Base-by-base conservation (phyloP, 2,113 vertebrate species). In the Sorex fumeus region DNA sequence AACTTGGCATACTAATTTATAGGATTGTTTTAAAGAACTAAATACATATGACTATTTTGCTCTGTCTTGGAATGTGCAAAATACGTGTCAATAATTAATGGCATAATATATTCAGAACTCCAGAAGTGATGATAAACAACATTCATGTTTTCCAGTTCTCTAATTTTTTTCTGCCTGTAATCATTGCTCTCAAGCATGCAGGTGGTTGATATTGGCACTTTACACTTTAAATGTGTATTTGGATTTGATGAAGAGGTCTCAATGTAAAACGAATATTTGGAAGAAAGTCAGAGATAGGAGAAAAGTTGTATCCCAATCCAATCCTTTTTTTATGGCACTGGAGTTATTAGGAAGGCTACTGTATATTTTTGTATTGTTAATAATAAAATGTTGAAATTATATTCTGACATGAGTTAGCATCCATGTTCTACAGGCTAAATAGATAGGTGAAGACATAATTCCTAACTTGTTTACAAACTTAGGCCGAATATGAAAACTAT, bases 151-250 rank as follows among this genome's bases (percentile, higher is more conserved):
- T n/a, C 64, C 53, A 76, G 7, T 13, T 1, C 18, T 57, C 27
- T 79, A 57, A 70, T 72, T 36, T 8, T 18, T 40, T 13, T 40
- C 32, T 28, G 40, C 40, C 80, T 69, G 12, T 64, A 90, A 86
- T 91, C 57, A 86, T 69, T 72, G n/a, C 32, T 78, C 36, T 81
- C 21, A 84, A 94, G 57, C 30, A 70, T 64, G 15, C 82, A 92
- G 71, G 62, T 92, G 53, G 53, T 88, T 4, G 3, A 18, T 60
- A 21, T 13, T 91, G 85, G 19, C 32, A 34, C 60, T 87, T 79
- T 57, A 43, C 80, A 60, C 47, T 91, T 32, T 75, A 77, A 62
- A 36, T 90, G 36, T 78, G 69, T 89, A 23, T 64, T 83, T 86
- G 32, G 27, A 11, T 79, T 93, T 87, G 79, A 70, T 43, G 18